Evolutionary conservation across 2,888 invertebrate species (phyloP).

Genomic region (Schizaphis graminum): DNA sequence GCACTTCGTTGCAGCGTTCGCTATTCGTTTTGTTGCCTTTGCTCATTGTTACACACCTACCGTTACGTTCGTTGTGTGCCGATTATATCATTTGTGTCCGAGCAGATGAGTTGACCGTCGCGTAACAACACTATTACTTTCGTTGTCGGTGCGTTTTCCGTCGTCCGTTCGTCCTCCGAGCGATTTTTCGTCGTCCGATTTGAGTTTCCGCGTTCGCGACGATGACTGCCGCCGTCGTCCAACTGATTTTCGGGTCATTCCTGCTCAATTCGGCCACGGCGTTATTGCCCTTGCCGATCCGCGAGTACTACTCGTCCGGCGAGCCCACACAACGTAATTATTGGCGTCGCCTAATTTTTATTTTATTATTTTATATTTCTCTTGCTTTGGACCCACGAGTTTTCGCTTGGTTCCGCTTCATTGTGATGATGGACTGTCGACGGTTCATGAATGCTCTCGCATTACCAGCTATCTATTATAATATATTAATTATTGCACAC

Average conservation of each 20-base stretch:
- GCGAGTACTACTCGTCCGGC: background rate
- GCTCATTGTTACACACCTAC: background rate
- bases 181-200: background rate
- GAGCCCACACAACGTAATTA: background rate
- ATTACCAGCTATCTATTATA: background rate
- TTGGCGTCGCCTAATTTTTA: background rate
- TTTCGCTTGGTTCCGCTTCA: background rate
- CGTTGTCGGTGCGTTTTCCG: background rate
- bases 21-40: background rate
- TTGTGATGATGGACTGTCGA: background rate
- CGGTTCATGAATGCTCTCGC: background rate
- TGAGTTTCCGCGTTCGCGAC: background rate
- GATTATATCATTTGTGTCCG: background rate
- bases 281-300: background rate
- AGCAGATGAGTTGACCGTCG: background rate
- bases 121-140: background rate
- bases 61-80: background rate
- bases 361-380: background rate
- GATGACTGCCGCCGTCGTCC: background rate
- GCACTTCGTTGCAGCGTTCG: background rate
- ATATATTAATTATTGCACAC: too few relatives aligned
- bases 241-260: background rate
- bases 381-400: background rate
- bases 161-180: background rate
- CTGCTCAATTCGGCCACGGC: background rate